Evolutionary conservation across 1,140 invertebrate species (phyloP).

Genomic region (Adelges cooleyi): DNA sequence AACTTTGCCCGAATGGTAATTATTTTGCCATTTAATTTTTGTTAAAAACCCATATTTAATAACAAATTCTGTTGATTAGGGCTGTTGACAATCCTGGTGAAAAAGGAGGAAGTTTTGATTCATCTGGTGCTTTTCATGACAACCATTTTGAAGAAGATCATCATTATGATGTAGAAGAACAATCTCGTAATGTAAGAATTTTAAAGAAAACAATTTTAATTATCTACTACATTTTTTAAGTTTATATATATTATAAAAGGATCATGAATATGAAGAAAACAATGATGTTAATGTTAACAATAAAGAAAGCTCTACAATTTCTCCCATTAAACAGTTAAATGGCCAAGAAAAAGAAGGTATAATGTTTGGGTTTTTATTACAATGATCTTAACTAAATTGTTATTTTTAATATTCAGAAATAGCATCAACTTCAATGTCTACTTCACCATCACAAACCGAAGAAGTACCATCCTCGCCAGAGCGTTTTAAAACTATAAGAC

Average conservation of each 20-base stretch:
- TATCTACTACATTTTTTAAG: too few relatives aligned
- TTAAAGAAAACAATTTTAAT: too few relatives aligned
- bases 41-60: neutral
- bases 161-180: neutral
- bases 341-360: slow-evolving; percentile 19
- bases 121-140: slow-evolving; percentile 69
- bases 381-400: too few relatives aligned
- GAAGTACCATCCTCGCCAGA: slow-evolving; percentile 6
- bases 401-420: neutral
- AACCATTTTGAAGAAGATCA: slow-evolving; percentile 49
- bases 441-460: slow-evolving; percentile 18
- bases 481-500: slow-evolving; percentile 20
- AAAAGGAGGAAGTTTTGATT: slow-evolving; percentile 73
- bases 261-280: slow-evolving; percentile 16
- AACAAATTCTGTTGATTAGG: slow-evolving; percentile 36
- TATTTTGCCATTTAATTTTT: neutral
- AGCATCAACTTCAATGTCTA: slow-evolving; percentile 21
- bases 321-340: slow-evolving; percentile 11
- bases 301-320: slow-evolving; percentile 14
- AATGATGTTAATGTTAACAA: slow-evolving; percentile 7
- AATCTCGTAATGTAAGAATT: neutral
- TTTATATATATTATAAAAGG: neutral
- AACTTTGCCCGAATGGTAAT: slow-evolving; percentile 26
- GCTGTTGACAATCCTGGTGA: slow-evolving; percentile 62
- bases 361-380: too few relatives aligned